Conservation (phyloP, 2,113 vertebrate species). For the Oreotrochilus melanogaster region DNA sequence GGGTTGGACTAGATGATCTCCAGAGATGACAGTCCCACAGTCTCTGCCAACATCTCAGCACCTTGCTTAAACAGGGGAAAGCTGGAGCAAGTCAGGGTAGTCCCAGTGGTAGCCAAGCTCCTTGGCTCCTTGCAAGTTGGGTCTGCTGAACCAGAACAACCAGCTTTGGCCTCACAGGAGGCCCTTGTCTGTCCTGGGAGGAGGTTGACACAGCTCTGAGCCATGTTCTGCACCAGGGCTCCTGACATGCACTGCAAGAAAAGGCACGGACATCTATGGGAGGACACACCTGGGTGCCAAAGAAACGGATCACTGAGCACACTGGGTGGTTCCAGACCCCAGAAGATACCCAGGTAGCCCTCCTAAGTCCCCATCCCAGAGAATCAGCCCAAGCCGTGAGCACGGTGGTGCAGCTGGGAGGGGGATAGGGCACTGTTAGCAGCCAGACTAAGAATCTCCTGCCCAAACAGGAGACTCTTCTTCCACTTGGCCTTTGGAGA, state of each 20-base stretch:
- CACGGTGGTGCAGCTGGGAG: background rate
- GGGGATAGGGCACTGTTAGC: background rate
- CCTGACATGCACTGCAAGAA: background rate
- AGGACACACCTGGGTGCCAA: rapidly evolving
- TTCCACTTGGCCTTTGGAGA: background rate
- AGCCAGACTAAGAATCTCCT: background rate
- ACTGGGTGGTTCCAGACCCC: background rate
- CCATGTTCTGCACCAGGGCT: background rate
- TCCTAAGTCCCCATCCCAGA: background rate
- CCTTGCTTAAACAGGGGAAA: background rate
- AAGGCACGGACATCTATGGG: rapidly evolving
- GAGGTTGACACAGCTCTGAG: rapidly evolving
- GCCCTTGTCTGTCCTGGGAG: background rate
- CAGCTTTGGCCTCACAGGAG: background rate
- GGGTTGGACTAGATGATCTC: no score
- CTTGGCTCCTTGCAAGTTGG: background rate
- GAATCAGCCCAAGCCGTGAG: background rate
- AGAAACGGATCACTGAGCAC: background rate
- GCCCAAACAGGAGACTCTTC: background rate
- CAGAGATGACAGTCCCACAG: no score
- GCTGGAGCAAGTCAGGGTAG: background rate
- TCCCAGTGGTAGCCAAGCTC: background rate
- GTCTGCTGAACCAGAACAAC: slow-evolving; percentile 4
- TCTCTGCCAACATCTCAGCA: background rate
- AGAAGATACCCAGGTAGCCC: background rate